Conservation (phyloP, 2,113 vertebrate genomes). For the Ovibos moschatus region DNA sequence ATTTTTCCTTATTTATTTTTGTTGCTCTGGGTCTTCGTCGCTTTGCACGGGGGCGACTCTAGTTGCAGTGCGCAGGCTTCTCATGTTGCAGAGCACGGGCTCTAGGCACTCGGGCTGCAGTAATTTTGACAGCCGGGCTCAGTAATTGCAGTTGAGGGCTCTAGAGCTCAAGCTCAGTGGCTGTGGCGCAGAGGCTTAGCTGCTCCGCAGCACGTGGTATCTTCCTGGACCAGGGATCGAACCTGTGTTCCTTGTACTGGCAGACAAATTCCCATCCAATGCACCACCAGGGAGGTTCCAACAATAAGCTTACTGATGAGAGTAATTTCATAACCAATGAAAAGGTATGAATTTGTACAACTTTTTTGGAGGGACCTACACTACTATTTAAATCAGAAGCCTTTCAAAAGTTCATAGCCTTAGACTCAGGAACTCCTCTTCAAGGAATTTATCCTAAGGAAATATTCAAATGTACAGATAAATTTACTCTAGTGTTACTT, state of each 20-base stretch:
- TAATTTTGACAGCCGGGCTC: not conserved
- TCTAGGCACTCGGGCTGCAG: not conserved
- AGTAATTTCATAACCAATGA: not conserved
- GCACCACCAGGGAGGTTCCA: not conserved
- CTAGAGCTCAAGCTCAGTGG: not conserved
- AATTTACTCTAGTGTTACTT: not conserved
- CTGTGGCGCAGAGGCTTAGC: not conserved
- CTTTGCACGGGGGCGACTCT: not conserved
- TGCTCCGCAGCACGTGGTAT: not conserved
- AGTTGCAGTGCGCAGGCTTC: not conserved
- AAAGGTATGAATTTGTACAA: not conserved
- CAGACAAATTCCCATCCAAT: not conserved
- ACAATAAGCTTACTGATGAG: not conserved
- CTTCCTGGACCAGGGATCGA: not conserved
- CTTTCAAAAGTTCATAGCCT: not conserved
- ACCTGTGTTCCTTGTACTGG: not conserved
- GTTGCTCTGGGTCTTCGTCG: not conserved
- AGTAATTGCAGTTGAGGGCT: not conserved
- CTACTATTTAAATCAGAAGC: not conserved
- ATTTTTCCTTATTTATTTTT: not conserved
- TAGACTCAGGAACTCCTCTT: not conserved
- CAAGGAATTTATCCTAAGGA: not conserved
- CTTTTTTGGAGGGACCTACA: not conserved
- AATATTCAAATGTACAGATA: conserved; percentile 2
- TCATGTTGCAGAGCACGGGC: not conserved